Percentiles rank a stretch among this genome's conserved stretches.
These are phyloP conservation scores for Torymus texanus DNA, from an alignment of 2,888 invertebrate genomes.

Conservation along the genomic window DNA sequence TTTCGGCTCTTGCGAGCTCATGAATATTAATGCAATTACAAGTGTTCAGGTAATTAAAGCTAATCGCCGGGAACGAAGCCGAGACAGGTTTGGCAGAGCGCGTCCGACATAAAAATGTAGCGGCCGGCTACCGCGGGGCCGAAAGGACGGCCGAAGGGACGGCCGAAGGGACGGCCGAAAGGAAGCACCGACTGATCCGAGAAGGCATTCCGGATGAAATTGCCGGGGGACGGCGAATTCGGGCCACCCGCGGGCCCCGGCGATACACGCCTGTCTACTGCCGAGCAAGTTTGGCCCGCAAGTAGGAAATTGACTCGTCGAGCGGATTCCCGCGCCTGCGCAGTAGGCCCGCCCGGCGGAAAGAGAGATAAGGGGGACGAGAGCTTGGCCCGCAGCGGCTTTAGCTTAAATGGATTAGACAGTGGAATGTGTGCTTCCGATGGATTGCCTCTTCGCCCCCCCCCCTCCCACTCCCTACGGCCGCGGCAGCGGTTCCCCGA, in stretches of 20 bases:
- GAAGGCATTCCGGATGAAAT: constrained; percentile 49
- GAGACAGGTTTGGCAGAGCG: no score
- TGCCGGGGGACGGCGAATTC: constrained; percentile 23
- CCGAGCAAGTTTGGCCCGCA: no score
- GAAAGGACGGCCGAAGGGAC: no score
- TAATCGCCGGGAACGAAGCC: neutral
- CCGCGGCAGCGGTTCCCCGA: constrained; percentile 7
- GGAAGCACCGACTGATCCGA: constrained; percentile 21
- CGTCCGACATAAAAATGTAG: no score
- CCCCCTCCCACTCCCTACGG: constrained; percentile 18
- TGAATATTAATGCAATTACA: no score
- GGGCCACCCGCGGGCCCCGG: constrained; percentile 44
- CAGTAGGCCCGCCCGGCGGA: no score
- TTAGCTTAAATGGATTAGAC: constrained; percentile 74
- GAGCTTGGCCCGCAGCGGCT: no score
- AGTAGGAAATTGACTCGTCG: constrained; percentile 71
- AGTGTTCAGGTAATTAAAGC: no score
- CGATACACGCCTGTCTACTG: neutral
- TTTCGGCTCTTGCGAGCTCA: no score
- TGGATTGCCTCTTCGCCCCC: constrained; percentile 70
- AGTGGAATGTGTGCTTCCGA: constrained; percentile 71
- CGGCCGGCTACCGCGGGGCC: no score
- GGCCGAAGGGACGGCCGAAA: no score
- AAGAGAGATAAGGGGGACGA: no score
- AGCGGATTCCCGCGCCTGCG: constrained; percentile 61